Evolutionary conservation across 2,888 invertebrate species (phyloP).

Genomic region (Drosophila testacea): DNA sequence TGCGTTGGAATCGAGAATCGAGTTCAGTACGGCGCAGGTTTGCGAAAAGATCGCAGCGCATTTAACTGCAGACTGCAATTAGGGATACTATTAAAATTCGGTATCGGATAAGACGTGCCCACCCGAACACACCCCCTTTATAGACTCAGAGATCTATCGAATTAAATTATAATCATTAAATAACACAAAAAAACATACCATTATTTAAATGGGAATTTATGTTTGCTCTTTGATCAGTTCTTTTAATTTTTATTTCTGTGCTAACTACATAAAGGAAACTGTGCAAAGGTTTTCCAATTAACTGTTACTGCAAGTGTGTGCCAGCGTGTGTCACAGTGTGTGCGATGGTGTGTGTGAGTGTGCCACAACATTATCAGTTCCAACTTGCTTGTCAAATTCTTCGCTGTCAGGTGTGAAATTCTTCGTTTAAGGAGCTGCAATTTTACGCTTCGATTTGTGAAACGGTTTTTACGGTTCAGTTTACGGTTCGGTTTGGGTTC

Average conservation of each 20-base stretch:
- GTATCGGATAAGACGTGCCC: conserved; percentile 35
- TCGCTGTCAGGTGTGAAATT: conserved; percentile 78
- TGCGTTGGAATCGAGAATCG: conserved; percentile 56
- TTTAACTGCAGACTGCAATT: conserved; percentile 49
- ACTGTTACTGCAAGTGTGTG: background rate
- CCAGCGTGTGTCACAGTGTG: background rate
- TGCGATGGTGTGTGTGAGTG: conserved; percentile 13
- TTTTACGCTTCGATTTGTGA: conserved; percentile 3
- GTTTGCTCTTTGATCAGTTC: conserved; percentile 2
- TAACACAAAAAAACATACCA: background rate
- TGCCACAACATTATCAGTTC: conserved; percentile 15
- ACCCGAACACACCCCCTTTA: background rate
- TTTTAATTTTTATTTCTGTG: conserved; percentile 29
- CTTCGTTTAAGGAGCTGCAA: conserved; percentile 15
- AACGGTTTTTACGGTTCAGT: background rate
- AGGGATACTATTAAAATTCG: conserved; percentile 22
- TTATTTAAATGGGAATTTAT: too few species aligned
- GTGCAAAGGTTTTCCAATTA: conserved; percentile 3
- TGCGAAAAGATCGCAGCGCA: conserved; percentile 77
- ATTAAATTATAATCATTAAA: background rate
- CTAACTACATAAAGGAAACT: background rate
- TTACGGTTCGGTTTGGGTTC: conserved; percentile 1
- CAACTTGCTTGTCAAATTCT: conserved; percentile 39
- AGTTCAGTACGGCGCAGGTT: conserved; percentile 82
- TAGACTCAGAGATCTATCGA: conserved; percentile 1